Conservation (phyloP, 2,797 vertebrate species). For the Cyclura pinguis region DNA sequence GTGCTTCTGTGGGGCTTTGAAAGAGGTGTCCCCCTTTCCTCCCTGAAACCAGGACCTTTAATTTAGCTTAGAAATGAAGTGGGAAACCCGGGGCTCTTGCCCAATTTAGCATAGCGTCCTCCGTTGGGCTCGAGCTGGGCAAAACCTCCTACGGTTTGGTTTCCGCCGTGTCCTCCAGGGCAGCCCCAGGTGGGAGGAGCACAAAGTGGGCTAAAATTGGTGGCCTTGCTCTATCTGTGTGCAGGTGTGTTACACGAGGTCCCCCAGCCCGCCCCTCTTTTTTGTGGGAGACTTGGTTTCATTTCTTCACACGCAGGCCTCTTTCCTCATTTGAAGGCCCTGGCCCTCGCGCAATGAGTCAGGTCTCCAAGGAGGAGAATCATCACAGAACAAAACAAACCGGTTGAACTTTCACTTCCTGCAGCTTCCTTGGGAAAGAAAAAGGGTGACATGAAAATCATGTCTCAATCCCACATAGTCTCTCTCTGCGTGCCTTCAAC, state of each 20-base stretch:
- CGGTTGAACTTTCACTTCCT: conserved; percentile 7
- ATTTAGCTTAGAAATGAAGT: not conserved
- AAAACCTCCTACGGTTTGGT: accelerated
- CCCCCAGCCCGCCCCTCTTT: accelerated
- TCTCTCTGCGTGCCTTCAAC: too few species aligned
- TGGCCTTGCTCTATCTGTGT: not conserved
- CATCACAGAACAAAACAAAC: accelerated
- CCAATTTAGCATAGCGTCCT: too few species aligned
- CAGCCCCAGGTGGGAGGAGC: not conserved
- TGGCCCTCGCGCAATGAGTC: not conserved
- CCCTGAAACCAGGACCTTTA: too few species aligned
- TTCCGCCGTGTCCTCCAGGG: not conserved
- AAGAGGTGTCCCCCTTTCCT: too few species aligned
- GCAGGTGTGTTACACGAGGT: too few species aligned
- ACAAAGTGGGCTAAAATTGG: accelerated
- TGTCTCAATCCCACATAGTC: too few species aligned
- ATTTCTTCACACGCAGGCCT: not conserved
- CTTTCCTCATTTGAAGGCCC: conserved; percentile 20
- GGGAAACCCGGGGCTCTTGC: too few species aligned
- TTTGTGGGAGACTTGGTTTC: not conserved
- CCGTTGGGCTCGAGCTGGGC: accelerated
- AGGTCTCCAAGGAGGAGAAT: not conserved
- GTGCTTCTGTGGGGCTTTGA: too few species aligned
- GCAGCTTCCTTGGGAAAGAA: not conserved
- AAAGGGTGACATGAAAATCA: too few species aligned